Evolutionary conservation across 2,797 vertebrate genomes (phyloP).

Genomic region (Erithacus rubecula): DNA sequence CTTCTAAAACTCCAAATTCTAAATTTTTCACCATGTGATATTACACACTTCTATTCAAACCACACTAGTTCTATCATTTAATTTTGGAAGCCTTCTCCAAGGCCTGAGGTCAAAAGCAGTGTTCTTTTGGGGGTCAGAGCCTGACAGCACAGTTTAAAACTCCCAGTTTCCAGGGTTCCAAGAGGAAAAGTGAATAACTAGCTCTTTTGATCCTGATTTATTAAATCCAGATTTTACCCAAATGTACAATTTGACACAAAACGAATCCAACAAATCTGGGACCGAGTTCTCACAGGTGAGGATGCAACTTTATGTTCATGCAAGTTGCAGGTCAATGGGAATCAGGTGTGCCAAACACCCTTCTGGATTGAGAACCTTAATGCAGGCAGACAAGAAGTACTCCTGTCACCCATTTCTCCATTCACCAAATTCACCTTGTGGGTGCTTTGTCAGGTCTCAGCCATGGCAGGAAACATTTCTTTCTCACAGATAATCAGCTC

Average conservation of each 20-base stretch:
- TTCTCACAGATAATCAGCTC: neutral
- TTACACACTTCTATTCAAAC: too few species aligned
- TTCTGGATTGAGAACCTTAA: neutral
- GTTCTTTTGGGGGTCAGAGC: too few species aligned
- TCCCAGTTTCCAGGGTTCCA: too few species aligned
- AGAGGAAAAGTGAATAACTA: neutral
- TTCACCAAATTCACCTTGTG: neutral
- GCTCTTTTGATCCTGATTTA: neutral
- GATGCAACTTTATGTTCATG: neutral
- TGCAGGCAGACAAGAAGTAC: neutral
- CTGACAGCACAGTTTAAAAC: too few species aligned
- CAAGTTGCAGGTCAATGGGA: neutral
- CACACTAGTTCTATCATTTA: too few species aligned
- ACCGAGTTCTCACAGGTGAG: neutral
- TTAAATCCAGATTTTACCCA: neutral
- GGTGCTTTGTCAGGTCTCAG: slow-evolving; percentile 15
- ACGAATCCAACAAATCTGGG: fast-evolving
- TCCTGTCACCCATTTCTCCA: neutral
- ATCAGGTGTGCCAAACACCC: neutral
- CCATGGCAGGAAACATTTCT: neutral
- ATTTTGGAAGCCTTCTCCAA: too few species aligned
- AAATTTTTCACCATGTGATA: too few species aligned
- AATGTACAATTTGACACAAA: fast-evolving
- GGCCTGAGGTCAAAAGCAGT: too few species aligned
- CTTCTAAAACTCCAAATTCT: too few species aligned